Conservation (phyloP, 2,113 vertebrate genomes). For the Toxostoma redivivum region DNA sequence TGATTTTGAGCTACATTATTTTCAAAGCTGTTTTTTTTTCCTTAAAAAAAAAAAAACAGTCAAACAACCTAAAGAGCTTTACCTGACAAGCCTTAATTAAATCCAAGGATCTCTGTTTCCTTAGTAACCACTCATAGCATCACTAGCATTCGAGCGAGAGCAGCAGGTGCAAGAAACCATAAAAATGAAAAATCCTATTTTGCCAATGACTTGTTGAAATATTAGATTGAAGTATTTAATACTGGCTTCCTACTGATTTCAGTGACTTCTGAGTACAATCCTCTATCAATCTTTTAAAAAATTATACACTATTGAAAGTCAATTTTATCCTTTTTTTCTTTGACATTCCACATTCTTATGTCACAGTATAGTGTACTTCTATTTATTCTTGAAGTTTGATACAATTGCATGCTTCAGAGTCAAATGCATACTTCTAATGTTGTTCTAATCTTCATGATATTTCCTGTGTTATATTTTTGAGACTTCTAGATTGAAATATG, state of each 20-base stretch:
- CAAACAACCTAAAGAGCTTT: background rate
- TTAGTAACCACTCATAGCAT: slow-evolving; percentile 26
- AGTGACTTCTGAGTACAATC: background rate
- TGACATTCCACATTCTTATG: background rate
- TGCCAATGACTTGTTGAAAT: slow-evolving; percentile 6
- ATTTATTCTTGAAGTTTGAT: background rate
- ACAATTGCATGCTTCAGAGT: background rate
- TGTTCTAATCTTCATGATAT: background rate
- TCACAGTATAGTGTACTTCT: background rate
- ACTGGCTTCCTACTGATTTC: background rate
- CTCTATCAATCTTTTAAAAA: background rate
- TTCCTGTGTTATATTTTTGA: background rate
- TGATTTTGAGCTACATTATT: background rate
- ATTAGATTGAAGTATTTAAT: slow-evolving; percentile 11
- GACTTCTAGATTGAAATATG: background rate
- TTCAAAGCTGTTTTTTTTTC: background rate
- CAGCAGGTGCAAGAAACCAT: slow-evolving; percentile 14
- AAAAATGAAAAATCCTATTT: slow-evolving; percentile 33
- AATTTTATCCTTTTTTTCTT: background rate
- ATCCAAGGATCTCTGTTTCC: slow-evolving; percentile 39
- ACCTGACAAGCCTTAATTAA: slow-evolving; percentile 33
- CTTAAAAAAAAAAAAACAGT: background rate
- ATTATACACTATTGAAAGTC: background rate
- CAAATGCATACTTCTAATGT: background rate
- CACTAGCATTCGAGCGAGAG: background rate